Evolutionary conservation across 2,888 invertebrate genomes (phyloP), one percentile per base, ranked within the genome.

Genomic region (Orchesella flavescens): DNA sequence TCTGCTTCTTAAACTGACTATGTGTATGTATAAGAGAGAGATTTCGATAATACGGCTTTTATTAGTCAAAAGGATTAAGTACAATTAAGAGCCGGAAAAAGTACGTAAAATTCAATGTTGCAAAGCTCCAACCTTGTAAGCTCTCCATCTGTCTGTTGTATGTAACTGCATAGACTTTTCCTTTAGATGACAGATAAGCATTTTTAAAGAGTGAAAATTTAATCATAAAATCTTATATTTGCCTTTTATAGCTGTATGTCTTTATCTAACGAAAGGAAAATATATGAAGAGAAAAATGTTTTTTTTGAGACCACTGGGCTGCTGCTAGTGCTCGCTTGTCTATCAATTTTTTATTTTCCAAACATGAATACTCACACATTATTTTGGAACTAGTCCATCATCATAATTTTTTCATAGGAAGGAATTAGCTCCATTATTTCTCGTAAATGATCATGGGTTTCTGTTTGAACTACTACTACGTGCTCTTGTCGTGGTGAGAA

Each of bases 201-300:
- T 23, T 81, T 81, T 81, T 73, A 81, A 66, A 81, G 68, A 34
- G 81, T 81, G 81, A 81, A 81, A 81, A 81, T 81, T 66, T 74
- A 78, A 74, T 81, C 81, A 21, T 81, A 81, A 74, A 65, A 81
- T 81, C 73, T 79, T 55, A 72, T 72, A 79, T 79, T 79, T 79
- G 53, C 72, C 63, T 72, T 79, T 79, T 79, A 72, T 65, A 46
- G 69, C 57, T 69, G 24, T 49, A 69, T 21, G 7, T 21, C 9
- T 24, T 24, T 43, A 49, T 71, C 24, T 57, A 24, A 55, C 7
- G 7, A 53, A 15, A 7, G 13, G 10, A 34, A 49, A 72, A 19
- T 46, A 69, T 21, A 15, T 68, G 65, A 24, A 15, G 34, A 24
- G 19, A 24, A 66, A 66, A 44, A 66, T 43, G 17, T 17, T 44